Base-by-base conservation (phyloP, 2,797 vertebrate species). In the Microchirus variegatus region DNA sequence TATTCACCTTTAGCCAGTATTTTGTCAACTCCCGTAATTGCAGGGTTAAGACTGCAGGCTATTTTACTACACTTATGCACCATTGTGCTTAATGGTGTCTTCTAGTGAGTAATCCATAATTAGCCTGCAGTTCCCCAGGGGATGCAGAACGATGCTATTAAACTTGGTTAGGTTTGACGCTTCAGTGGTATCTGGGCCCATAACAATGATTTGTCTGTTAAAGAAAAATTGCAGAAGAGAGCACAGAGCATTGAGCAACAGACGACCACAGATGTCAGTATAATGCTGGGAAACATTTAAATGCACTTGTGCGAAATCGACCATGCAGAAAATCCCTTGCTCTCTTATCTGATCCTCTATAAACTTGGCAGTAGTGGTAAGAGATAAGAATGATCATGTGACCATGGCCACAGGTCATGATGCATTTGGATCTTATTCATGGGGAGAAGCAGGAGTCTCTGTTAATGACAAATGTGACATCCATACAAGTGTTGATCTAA, bases 81-180 rank as follows among this genome's bases (percentile, higher is more conserved):
- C 4, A 36, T 45, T 67, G 62, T 44, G 13, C 50, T 59, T 61
- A 63, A 78, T 62, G 46, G 37, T 12, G 12, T 73, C 22, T 41
- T 64, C 52, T 49, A 17, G 66, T 69, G 56, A 70, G 57, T 61
- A 73, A 78, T 69, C 58, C 70, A 59, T 72, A 74, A 77, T 81
- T 31, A 31, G 31, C 31, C 31, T 4, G 31, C 52, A 48, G 48
- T 49, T 44, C 66, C 62, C 63, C 6, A 3, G 9, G 41, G 75
- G 61, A 57, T 53, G 44, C 49, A 60, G 56, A 63, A 62, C 46
- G 49, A 57, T 54, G 38, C 41, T 52, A 70, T 81, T 63, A 83
- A 80, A 63, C 57, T 52, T 47, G 19, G 22, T 41, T 16, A 36
- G 46, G 56, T 66, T 62, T 22, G 2, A 17, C 72, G 44, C 62